These are phyloP conservation scores for Zootoca vivipara DNA, from an alignment of 2,113 vertebrate genomes.

Conservation along the genomic window DNA sequence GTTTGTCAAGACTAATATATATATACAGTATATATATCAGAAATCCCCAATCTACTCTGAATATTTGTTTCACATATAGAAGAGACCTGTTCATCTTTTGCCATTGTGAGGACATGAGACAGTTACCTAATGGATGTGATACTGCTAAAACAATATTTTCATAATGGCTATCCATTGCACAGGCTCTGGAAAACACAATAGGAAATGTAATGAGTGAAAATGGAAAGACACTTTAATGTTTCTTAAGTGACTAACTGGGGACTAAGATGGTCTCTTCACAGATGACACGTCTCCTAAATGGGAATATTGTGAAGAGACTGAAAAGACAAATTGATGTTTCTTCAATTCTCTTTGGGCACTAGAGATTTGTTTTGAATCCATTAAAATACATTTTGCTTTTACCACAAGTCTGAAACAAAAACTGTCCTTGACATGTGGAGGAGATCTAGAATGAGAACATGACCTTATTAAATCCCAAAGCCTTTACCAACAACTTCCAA, in stretches of 20 bases:
- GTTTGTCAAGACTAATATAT: not conserved
- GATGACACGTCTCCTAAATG: constrained; percentile 39
- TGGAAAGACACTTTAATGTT: constrained; percentile 18
- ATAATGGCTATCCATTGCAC: constrained; percentile 20
- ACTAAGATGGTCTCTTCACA: constrained; percentile 40
- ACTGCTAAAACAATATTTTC: not conserved
- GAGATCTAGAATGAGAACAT: constrained; percentile 39
- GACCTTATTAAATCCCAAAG: constrained; percentile 47
- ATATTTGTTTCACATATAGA: not conserved
- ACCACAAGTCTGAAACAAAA: constrained; percentile 53
- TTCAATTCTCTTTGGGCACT: constrained; percentile 44
- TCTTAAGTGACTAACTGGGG: constrained; percentile 53
- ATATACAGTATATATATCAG: not conserved
- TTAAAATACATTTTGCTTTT: constrained; percentile 58
- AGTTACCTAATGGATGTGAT: not conserved
- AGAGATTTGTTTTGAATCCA: constrained; percentile 57
- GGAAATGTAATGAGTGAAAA: constrained; percentile 45
- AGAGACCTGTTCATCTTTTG: not conserved
- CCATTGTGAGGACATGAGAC: not conserved
- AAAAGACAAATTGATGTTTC: constrained; percentile 55
- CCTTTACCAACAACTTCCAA: constrained; percentile 33
- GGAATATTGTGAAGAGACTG: constrained; percentile 56
- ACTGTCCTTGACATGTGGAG: constrained; percentile 31
- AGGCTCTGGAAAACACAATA: constrained; percentile 9
- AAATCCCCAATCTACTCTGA: not conserved